Conservation (phyloP, 2,797 vertebrate genomes). For the Sebastolobus alascanus region DNA sequence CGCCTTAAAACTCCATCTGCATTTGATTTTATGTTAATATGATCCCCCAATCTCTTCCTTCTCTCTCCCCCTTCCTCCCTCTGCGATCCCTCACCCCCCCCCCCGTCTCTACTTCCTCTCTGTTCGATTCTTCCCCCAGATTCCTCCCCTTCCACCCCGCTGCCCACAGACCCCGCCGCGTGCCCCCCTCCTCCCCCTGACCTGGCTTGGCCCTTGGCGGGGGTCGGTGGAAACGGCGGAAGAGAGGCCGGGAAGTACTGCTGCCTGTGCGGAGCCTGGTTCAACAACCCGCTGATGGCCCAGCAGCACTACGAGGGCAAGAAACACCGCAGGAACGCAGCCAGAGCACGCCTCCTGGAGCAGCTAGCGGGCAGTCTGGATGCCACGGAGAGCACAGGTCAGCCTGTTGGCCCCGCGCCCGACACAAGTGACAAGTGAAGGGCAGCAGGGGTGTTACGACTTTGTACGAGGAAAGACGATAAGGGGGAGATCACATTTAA, state of each 20-base stretch:
- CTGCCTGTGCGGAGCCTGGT: conserved; percentile 89
- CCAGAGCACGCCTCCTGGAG: conserved; percentile 86
- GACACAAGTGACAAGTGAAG: conserved; percentile 37
- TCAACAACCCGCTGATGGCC: conserved; percentile 91
- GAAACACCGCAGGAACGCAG: conserved; percentile 89
- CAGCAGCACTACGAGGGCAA: conserved; percentile 91
- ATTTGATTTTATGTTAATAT: conserved; percentile 35
- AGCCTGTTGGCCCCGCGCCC: conserved; percentile 56
- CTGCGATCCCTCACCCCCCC: background rate
- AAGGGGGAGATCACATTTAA: conserved; percentile 60
- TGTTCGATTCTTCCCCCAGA: conserved; percentile 66
- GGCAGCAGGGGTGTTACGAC: conserved; percentile 33
- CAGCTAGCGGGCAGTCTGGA: conserved; percentile 87
- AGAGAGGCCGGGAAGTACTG: conserved; percentile 88
- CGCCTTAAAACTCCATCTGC: conserved; percentile 32
- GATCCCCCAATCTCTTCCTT: background rate
- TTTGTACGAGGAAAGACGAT: conserved; percentile 61
- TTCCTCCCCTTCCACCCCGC: conserved; percentile 81
- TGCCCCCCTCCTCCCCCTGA: conserved; percentile 69
- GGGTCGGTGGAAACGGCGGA: conserved; percentile 76
- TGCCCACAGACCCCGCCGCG: conserved; percentile 69
- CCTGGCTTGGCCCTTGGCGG: conserved; percentile 73
- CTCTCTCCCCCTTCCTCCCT: background rate
- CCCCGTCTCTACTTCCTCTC: background rate
- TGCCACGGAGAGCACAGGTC: conserved; percentile 88